Evolutionary conservation across 92 coral and sea anemone species (phyloP), one percentile per base, ranked within the genome.

Genomic region (Porites evermanni): DNA sequence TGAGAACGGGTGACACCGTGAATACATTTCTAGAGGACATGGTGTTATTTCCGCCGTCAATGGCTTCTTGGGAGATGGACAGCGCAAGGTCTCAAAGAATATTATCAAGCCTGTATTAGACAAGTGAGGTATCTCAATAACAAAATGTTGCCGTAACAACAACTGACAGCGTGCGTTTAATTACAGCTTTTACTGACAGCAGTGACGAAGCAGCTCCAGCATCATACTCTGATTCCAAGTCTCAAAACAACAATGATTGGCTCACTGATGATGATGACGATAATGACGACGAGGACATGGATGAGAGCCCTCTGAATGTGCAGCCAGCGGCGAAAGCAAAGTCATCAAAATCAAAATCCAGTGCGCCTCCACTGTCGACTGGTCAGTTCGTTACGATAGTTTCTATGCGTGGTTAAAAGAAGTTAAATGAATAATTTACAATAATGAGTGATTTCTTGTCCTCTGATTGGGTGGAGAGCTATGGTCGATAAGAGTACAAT

Each of bases 201-300:
- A 74, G 70, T 23, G 87, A 83, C 63, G 87, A 83, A 74, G 64
- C 80, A 23, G 87, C 87, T 12, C 47, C 47, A 4, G 65, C 87
- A 24, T 65, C 87, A 51, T 72, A 72, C 17, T 82, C 87, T 26
- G 87, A 83, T 53, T 74, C 80, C 20, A 4, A 38, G 54, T 32
- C 68, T 2, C 53, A 53, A n/a, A 74, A 61, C 53, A 83, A 83
- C 64, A 83, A 83, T 63, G 87, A 83, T 20, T 83, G 87, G 87
- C 80, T 83, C 6, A 63, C 87, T 44, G 88, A 85, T 32, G 88
- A 85, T 29, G 88, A 85, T 26, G 88, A 85, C 68, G 88, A 85
- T 54, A 82, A 85, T 18, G 88, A 85, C 0, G 88, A 78, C 67
- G 82, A 76, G 24, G 72, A 53, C 68, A 64, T 85, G 84, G 88